Conservation (phyloP, 2,113 vertebrate species). For the Camelus dromedarius region DNA sequence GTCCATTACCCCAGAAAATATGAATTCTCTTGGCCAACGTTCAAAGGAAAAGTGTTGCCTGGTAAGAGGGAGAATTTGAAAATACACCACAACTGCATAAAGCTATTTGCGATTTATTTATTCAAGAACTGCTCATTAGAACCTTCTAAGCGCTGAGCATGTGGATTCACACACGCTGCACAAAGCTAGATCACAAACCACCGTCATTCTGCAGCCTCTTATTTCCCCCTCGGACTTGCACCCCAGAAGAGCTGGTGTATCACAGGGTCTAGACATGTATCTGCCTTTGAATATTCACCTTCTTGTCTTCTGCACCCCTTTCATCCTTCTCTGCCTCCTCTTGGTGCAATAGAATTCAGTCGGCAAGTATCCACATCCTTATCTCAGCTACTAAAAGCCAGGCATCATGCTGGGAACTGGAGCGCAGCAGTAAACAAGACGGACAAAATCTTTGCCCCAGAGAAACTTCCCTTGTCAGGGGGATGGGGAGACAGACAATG, state of each 20-base stretch:
- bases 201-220: not conserved
- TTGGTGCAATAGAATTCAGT: not conserved
- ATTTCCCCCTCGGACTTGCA: not conserved
- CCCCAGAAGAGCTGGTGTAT: not conserved
- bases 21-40: not conserved
- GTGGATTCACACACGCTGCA: accelerated
- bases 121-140: not conserved
- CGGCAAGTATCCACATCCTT: not conserved
- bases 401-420: not conserved
- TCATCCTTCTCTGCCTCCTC: not conserved
- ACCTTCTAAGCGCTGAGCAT: not conserved
- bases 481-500: not conserved
- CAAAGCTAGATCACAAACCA: not conserved
- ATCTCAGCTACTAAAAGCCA: not conserved
- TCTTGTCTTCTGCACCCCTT: not conserved
- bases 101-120: not conserved
- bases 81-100: not conserved
- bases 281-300: not conserved
- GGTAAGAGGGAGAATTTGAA: not conserved
- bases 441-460: not conserved
- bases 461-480: not conserved
- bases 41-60: not conserved
- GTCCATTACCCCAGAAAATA: accelerated
- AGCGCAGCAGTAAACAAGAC: not conserved
- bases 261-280: not conserved